These are phyloP conservation scores for Lucifuga dentata DNA, from an alignment of 2,113 vertebrate genomes.

Conservation along the genomic window DNA sequence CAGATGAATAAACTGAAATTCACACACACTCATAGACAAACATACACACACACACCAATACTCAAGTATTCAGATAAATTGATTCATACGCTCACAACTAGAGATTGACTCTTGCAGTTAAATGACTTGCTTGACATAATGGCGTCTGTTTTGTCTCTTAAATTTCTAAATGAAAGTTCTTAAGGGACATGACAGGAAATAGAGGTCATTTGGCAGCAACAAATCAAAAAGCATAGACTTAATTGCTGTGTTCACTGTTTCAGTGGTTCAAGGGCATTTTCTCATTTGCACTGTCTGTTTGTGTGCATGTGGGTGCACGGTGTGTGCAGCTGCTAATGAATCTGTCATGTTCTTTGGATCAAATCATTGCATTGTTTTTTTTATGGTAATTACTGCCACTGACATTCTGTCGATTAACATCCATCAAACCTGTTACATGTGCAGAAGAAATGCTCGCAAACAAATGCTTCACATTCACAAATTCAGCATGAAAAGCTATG, in stretches of 20 bases:
- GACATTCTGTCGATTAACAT: constrained; percentile 59
- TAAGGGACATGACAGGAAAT: too few relatives aligned
- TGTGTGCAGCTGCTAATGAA: constrained; percentile 29
- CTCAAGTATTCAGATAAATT: neutral
- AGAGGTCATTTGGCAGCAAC: neutral
- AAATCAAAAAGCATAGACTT: neutral
- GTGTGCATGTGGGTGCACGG: neutral
- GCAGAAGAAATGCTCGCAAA: neutral
- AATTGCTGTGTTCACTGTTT: constrained; percentile 7
- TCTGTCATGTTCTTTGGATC: constrained; percentile 62
- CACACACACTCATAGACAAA: neutral
- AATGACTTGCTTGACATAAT: constrained; percentile 3
- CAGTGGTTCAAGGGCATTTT: constrained; percentile 24
- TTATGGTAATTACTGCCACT: constrained; percentile 61
- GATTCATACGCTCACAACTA: neutral
- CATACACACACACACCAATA: neutral
- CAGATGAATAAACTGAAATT: constrained; percentile 11
- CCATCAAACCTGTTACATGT: constrained; percentile 53
- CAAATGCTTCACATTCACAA: constrained; percentile 7
- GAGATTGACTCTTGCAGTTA: neutral
- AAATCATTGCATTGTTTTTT: constrained; percentile 54
- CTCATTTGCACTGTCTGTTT: neutral
- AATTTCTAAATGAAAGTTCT: neutral
- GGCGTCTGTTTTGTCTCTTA: neutral
- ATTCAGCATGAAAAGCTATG: neutral